Percentiles rank a stretch among this genome's conserved stretches.
phyloP scores from a whole-genome alignment of 2,888 invertebrate species.

The Acrocyrtus sp. region DNA sequence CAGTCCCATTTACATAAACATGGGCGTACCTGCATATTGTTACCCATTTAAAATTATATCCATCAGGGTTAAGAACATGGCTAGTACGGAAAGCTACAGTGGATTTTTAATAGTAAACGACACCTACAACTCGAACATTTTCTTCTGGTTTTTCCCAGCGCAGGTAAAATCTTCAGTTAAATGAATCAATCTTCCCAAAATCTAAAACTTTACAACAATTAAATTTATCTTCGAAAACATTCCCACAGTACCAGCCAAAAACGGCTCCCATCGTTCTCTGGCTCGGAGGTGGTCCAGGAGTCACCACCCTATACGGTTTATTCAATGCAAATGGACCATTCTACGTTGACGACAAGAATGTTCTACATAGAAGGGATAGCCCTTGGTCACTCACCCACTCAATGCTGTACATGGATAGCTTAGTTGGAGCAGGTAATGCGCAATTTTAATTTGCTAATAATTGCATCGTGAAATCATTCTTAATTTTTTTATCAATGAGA shows the following conservation, averaged over 20 bases:
- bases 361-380: constrained; percentile 74
- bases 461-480: too few relatives aligned
- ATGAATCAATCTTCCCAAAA: background rate
- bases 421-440: constrained; percentile 81
- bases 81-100: constrained; percentile 73
- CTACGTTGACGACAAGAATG: constrained; percentile 65
- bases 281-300: constrained; percentile 80
- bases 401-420: constrained; percentile 90
- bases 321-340: constrained; percentile 74
- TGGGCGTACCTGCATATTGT: too few relatives aligned
- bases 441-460: too few relatives aligned
- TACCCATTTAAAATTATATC: too few relatives aligned
- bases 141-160: constrained; percentile 93
- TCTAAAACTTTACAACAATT: background rate
- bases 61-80: constrained; percentile 62
- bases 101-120: constrained; percentile 87
- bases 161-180: constrained; percentile 68
- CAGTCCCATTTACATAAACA: too few relatives aligned
- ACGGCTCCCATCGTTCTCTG: constrained; percentile 80
- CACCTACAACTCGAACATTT: constrained; percentile 80
- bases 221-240: too few relatives aligned
- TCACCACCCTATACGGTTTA: constrained; percentile 70
- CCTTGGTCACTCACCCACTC: constrained; percentile 84
- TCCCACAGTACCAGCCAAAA: constrained; percentile 56
- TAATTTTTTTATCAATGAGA: too few relatives aligned